phyloP scores from a whole-genome alignment of 2,888 invertebrate species.

The Megamerina dolium region DNA sequence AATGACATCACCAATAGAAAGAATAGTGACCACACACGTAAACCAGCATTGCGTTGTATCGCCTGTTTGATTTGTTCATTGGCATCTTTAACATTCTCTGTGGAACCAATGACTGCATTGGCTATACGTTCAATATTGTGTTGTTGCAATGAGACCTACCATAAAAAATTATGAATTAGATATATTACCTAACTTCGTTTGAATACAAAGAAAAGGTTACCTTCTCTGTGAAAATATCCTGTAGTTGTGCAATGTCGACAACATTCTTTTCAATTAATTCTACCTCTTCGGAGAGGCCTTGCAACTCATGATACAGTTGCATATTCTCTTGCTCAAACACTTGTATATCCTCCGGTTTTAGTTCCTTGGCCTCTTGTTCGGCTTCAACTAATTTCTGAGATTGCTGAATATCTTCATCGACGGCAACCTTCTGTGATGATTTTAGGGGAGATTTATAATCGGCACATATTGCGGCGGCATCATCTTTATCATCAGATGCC shows the following conservation, averaged over 20 bases:
- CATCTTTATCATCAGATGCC: not conserved
- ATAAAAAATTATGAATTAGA: not conserved
- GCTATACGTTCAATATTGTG: conserved; percentile 87
- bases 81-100: conserved; percentile 92
- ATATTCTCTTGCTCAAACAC: conserved; percentile 91
- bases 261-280: conserved; percentile 87
- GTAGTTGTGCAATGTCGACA: conserved; percentile 89
- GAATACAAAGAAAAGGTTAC: conserved; percentile 44
- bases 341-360: conserved; percentile 83
- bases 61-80: conserved; percentile 97
- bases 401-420: conserved; percentile 43
- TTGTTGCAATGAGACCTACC: conserved; percentile 80
- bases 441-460: not conserved
- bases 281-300: conserved; percentile 84
- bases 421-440: conserved; percentile 36
- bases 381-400: conserved; percentile 37
- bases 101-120: conserved; percentile 81
- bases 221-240: conserved; percentile 95
- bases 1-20: conserved; percentile 94
- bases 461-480: not conserved
- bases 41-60: conserved; percentile 92
- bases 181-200: not conserved
- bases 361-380: conserved; percentile 40
- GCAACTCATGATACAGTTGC: conserved; percentile 78
- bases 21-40: conserved; percentile 90